Evolutionary conservation across 2,888 invertebrate genomes (phyloP), one percentile per base, ranked within the genome.

Genomic region (Agrotis puta): DNA sequence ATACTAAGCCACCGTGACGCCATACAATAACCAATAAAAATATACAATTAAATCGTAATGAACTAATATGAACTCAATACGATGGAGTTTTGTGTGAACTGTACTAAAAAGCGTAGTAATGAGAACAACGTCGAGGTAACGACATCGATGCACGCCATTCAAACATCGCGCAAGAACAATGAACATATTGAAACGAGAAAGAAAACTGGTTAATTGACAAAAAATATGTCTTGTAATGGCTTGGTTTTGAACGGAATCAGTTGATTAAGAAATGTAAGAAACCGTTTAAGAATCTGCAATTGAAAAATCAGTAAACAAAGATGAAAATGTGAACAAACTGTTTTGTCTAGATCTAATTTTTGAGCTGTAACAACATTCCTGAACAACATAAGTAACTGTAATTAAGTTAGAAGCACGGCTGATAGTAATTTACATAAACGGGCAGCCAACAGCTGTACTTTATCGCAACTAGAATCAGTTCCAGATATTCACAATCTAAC

Each of bases 21-120:
- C 64, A 73, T 73, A 80, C 82, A 80, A 82, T 78, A 79, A 82
- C 82, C 79, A 79, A 81, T 74, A 77, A 82, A 82, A 81, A 78
- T 74, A 68, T 71, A 81, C 74, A 82, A 80, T 82, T 70, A 78
- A 83, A 80, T 73, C 62, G 58, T 48, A 72, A 75, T 70, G 65
- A 84, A 82, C 75, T 73, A 74, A 84, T 81, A 75, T 70, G 82
- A 82, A 84, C 70, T 81, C 81, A 79, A 83, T 82, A 75, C 78
- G 64, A 18, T 24, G 50, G 68, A 83, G 81, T 85, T 88, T 89
- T 86, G 88, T 92, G 92, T 87, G 91, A 92, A 92, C 88, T 82
- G 81, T 69, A 64, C 77, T 88, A 89, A 91, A 91, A 91, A 92
- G 79, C 64, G 74, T 62, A 79, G 74, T 85, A 83, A 85, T 83